phyloP scores from a whole-genome alignment of 92 coral and sea anemone genomes.

The Porites cylindrica region DNA sequence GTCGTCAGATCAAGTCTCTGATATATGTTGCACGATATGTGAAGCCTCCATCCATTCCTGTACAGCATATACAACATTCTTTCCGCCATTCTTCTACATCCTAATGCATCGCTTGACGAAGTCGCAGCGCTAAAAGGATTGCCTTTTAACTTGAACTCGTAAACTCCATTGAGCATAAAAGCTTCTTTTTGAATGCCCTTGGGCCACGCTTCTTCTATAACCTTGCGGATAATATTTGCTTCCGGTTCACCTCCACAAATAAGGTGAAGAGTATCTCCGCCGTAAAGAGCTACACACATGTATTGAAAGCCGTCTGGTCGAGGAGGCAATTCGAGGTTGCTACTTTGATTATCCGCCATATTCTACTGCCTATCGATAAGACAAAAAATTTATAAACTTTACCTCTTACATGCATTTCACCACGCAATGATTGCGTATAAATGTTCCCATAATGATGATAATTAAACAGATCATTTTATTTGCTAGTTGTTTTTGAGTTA shows the following conservation, averaged over 20 bases:
- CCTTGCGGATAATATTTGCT: conserved; percentile 47
- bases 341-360: neutral
- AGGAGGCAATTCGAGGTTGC: neutral
- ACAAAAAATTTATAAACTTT: neutral
- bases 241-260: conserved; percentile 49
- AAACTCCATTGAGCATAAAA: conserved; percentile 34
- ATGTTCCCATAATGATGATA: no score
- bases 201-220: conserved; percentile 56
- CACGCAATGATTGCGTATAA: no score
- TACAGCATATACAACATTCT: conserved; percentile 56
- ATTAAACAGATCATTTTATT: no score
- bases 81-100: conserved; percentile 47
- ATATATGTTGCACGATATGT: conserved; percentile 41
- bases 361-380: neutral
- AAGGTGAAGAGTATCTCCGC: conserved; percentile 43
- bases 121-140: conserved; percentile 37
- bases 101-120: conserved; percentile 4
- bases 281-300: conserved; percentile 46
- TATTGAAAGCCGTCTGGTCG: conserved; percentile 61
- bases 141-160: conserved; percentile 61
- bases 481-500: no score
- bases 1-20: conserved; percentile 54
- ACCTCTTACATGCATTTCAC: no score
- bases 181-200: conserved; percentile 38
- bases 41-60: conserved; percentile 64